Evolutionary conservation across 2,888 invertebrate species (phyloP).

Genomic region (Eumerus sabulonum): DNA sequence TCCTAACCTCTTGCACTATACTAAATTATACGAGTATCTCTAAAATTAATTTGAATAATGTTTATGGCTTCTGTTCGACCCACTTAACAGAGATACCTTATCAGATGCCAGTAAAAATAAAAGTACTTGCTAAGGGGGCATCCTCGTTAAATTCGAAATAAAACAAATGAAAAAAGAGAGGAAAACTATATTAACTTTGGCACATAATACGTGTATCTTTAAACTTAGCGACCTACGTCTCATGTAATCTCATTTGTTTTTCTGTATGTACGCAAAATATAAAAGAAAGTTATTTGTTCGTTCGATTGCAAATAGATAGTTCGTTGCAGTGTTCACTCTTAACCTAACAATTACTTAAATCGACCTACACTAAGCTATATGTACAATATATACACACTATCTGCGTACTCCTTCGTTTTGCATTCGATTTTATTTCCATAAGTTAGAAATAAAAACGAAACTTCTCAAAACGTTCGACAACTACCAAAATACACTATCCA

Average conservation of each 20-base stretch:
- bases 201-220: conserved; percentile 44
- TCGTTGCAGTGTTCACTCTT: conserved; percentile 9
- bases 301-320: conserved; percentile 12
- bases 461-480: no score
- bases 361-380: conserved; percentile 36
- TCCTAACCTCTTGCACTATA: conserved; percentile 37
- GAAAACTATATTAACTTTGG: conserved; percentile 55
- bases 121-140: not conserved
- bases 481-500: not conserved
- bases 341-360: conserved; percentile 14
- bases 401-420: no score
- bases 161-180: no score
- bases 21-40: conserved; percentile 15
- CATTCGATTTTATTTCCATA: not conserved
- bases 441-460: no score
- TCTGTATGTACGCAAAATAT: no score
- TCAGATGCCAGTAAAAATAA: no score
- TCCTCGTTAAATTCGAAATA: conserved; percentile 38
- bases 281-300: conserved; percentile 16
- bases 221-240: not conserved
- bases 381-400: conserved; percentile 64
- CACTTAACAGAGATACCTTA: no score
- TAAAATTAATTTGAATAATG: not conserved
- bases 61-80: no score
- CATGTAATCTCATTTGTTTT: not conserved